Evolutionary conservation across 2,113 vertebrate species (phyloP).

Genomic region (Pseudonaja textilis): DNA sequence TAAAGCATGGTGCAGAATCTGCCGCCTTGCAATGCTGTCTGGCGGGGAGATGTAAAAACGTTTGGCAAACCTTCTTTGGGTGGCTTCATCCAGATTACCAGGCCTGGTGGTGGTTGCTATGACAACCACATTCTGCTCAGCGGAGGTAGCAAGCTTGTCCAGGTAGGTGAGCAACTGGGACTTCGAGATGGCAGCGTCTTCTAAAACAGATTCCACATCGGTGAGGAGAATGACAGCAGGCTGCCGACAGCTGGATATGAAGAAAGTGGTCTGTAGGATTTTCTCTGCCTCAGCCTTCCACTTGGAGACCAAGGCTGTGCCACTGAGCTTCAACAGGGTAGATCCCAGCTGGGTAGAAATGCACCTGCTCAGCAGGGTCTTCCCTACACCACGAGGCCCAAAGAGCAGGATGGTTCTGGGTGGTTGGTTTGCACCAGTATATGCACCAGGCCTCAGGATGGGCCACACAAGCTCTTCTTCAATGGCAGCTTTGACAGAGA

Average conservation of each 20-base stretch:
- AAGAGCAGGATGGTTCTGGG: conserved; percentile 88
- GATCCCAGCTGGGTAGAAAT: conserved; percentile 90
- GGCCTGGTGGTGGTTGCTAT: conserved; percentile 87
- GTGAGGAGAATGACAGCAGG: conserved; percentile 86
- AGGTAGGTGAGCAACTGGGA: conserved; percentile 82
- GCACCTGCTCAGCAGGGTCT: conserved; percentile 85
- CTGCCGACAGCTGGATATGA: conserved; percentile 80
- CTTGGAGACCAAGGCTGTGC: conserved; percentile 77
- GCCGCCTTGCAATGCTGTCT: conserved; percentile 77
- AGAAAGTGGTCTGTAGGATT: conserved; percentile 84
- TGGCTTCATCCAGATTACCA: conserved; percentile 84
- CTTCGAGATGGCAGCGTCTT: conserved; percentile 70
- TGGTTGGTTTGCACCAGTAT: conserved; percentile 58
- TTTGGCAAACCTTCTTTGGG: conserved; percentile 85
- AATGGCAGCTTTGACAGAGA: conserved; percentile 82
- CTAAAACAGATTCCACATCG: conserved; percentile 83
- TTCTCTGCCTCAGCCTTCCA: conserved; percentile 86
- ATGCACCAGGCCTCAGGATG: conserved; percentile 75
- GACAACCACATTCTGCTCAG: conserved; percentile 76
- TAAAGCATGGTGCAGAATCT: conserved; percentile 85
- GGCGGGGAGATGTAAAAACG: conserved; percentile 86
- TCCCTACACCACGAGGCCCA: conserved; percentile 87
- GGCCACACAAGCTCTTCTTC: conserved; percentile 96
- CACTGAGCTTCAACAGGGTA: conserved; percentile 82
- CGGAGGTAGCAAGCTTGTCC: conserved; percentile 79